Evolutionary conservation across 2,797 vertebrate species (phyloP).

Genomic region (Centropyge bicolor): DNA sequence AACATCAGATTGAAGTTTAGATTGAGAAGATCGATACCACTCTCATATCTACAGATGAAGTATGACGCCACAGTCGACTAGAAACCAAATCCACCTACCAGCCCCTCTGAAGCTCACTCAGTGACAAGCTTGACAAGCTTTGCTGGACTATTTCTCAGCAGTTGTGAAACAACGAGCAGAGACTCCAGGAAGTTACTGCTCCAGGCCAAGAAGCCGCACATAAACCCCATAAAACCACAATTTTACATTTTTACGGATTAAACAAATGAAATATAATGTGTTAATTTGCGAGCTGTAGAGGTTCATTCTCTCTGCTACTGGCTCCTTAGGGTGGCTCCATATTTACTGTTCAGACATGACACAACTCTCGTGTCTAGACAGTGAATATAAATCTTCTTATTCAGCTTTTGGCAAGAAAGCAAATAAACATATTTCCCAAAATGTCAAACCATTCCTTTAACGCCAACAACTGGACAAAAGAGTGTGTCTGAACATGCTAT

Average conservation of each 20-base stretch:
- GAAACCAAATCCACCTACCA: not conserved
- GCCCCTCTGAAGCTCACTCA: not conserved
- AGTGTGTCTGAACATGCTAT: conserved; percentile 25
- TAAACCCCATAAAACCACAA: not conserved
- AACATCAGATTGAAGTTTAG: not conserved
- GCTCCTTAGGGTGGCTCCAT: not conserved
- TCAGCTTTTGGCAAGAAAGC: conserved; percentile 5
- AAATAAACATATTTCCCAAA: not conserved
- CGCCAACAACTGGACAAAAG: conserved; percentile 7
- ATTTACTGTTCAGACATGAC: conserved; percentile 7
- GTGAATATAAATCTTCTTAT: conserved; percentile 1
- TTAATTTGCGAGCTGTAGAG: conserved; percentile 22
- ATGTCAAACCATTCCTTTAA: conserved; percentile 5
- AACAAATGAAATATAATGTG: conserved; percentile 26
- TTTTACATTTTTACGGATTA: conserved; percentile 8
- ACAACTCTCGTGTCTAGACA: not conserved
- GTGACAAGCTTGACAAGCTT: not conserved
- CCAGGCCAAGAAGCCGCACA: conserved; percentile 10
- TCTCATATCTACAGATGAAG: not conserved
- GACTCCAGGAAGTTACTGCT: conserved; percentile 20
- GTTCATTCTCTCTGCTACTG: conserved; percentile 1
- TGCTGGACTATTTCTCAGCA: not conserved
- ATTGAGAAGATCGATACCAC: not conserved
- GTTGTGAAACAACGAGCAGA: not conserved
- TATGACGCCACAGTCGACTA: not conserved